Conservation (phyloP, 2,888 invertebrate genomes). For the Himalopsyche tibetana region DNA sequence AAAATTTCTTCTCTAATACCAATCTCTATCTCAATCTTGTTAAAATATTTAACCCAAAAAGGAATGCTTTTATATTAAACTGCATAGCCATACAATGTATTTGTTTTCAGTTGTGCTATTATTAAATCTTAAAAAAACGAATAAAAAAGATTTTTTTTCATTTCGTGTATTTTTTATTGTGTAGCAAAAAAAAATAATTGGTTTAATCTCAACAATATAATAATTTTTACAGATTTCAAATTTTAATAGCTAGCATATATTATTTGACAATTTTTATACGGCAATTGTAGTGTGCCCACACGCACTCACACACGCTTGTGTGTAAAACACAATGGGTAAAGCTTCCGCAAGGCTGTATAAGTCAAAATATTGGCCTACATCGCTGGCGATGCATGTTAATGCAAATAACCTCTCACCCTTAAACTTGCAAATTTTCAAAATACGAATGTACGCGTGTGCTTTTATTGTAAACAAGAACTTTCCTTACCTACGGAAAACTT, state of each 20-base stretch:
- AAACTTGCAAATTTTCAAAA: constrained; percentile 5
- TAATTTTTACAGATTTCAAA: no score
- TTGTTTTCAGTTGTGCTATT: no score
- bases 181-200: no score
- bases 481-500: constrained; percentile 8
- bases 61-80: no score
- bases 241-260: not conserved
- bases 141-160: no score
- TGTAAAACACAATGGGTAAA: constrained; percentile 4
- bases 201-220: no score
- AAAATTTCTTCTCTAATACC: no score
- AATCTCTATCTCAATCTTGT: no score
- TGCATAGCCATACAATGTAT: no score
- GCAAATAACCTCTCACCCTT: constrained; percentile 59
- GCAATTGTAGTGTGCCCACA: not conserved
- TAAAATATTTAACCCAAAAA: no score
- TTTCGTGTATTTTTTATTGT: no score
- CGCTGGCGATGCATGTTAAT: constrained; percentile 58
- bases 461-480: constrained; percentile 28
- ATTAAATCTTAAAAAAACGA: no score
- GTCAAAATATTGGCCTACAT: constrained; percentile 59
- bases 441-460: constrained; percentile 15
- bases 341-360: constrained; percentile 39
- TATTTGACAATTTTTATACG: not conserved
- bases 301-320: not conserved